Evolutionary conservation across 2,888 invertebrate genomes (phyloP), one percentile per base, ranked within the genome.

Genomic region (Pyrrhosoma nymphula): DNA sequence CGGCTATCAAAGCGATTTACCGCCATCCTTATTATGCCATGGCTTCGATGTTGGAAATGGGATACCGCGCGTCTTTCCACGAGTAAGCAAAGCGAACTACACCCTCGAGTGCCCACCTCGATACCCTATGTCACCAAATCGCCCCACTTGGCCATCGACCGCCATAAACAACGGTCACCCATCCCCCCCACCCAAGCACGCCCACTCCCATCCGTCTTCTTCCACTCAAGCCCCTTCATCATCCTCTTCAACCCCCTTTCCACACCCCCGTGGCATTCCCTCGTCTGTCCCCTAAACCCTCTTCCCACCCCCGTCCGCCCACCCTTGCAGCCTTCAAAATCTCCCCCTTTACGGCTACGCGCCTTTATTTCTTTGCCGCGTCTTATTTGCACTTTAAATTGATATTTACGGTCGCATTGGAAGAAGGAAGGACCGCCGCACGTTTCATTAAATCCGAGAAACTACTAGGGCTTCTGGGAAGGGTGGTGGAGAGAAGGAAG

Each of bases 131-230:
- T 55, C 89, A 26, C 55, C 56, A 89, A 56, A 56, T 89, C 89
- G 89, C 89, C 89, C 89, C 89, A 56, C 56, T 89, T 56, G 89
- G 55, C 55, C 89, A 89, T n/a, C 89, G 89, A 89, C 89, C 89
- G 89, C 89, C 56, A 89, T 89, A 89, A 89, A 89, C 56, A 89
- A 89, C 55, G 89, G 55, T 89, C 26, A 26, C 56, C 47, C 39
- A 26, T 0, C 18, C 8, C n/a, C 26, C 16, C 16, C 1, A 0
- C 82, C 35, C 35, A 4, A 2, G 1, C 82, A 2, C 26, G 56
- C 89, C 18, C 20, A 18, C 26, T 16, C 89, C 89, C 56, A 55
- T 56, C 56, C 23, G 8, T 18, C 88, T 8, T 0, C n/a, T 12
- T n/a, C 69, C 39, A 39, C 88, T 10, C 23, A 10, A 0, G 23